Conservation (phyloP, 2,888 invertebrate genomes). For the Lepidocyrtinus sp. region DNA sequence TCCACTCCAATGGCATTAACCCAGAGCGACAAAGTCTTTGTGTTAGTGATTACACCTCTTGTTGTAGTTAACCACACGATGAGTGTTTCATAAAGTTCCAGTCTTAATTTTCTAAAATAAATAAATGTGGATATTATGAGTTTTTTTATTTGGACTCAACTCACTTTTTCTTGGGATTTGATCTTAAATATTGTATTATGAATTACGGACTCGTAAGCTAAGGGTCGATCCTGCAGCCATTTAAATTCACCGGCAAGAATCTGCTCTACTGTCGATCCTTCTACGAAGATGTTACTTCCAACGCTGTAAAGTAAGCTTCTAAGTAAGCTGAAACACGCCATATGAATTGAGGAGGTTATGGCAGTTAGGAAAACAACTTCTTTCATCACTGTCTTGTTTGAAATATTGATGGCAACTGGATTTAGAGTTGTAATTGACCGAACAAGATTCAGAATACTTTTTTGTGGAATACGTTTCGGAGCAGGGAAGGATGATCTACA, state of each 20-base stretch:
- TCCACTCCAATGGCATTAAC: conserved; percentile 34
- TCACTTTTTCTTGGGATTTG: not conserved
- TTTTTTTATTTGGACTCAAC: too few species aligned
- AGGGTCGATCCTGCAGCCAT: conserved; percentile 52
- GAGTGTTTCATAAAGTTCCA: conserved; percentile 43
- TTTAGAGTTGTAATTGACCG: conserved; percentile 46
- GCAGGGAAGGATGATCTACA: conserved; percentile 60
- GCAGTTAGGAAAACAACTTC: conserved; percentile 57
- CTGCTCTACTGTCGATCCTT: conserved; percentile 54
- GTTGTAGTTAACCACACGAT: conserved; percentile 45
- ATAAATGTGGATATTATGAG: not conserved
- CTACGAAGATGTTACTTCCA: conserved; percentile 56
- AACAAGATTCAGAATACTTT: conserved; percentile 55
- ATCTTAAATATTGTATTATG: not conserved
- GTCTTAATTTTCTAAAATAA: conserved; percentile 47
- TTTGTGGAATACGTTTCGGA: conserved; percentile 62
- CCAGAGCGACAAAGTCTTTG: conserved; percentile 30
- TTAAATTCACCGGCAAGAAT: conserved; percentile 56
- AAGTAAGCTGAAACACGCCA: conserved; percentile 44
- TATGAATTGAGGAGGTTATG: conserved; percentile 59
- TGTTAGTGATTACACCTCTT: conserved; percentile 49
- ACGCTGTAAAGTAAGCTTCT: conserved; percentile 52
- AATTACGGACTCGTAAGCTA: conserved; percentile 56
- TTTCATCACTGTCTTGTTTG: conserved; percentile 33
- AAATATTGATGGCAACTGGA: conserved; percentile 46